Evolutionary conservation across 2,888 invertebrate genomes (phyloP), one percentile per base, ranked within the genome.

Genomic region (Troilus luridus): DNA sequence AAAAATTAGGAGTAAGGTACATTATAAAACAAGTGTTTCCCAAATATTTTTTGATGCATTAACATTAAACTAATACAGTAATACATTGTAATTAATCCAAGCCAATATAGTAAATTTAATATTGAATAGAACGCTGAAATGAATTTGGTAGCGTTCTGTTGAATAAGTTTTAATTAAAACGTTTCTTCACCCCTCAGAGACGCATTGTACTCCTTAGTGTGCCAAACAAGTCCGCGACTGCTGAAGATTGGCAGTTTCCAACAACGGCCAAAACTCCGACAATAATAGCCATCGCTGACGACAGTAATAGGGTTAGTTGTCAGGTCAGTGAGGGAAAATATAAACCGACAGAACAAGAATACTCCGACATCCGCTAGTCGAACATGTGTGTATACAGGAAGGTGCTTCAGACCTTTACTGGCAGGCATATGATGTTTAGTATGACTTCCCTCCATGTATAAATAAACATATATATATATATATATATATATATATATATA

Each of bases 361-460:
- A 77, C 72, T 17, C 72, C 41, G 41, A 41, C 41, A 41, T 27
- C 72, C 72, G 72, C 72, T 41, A 17, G 1, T 10, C 2, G 72
- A 77, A 77, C 72, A 77, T 77, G 72, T 77, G 72, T 77, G 72
- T 77, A 77, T 77, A 77, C 72, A 77, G 72, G 41, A 77, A 77
- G 72, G 72, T 77, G 72, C 72, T 27, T 77, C 72, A 77, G 72
- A 5, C 72, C 72, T 41, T 77, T 77, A 77, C 72, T 77, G 72
- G 72, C 27, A 77, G 72, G 72, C 27, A 77, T 77, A 77, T 77
- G 67, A 67, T 24, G 67, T 24, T 67, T 24, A 24, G 3, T 14
- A 17, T 77, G 72, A 77, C 72, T 14, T 14, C 14, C 24, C 67
- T 24, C 12, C 12, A 27, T 5, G n/a, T 77, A 77, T 77, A 77